Evolutionary conservation across 2,888 invertebrate species (phyloP).

Genomic region (Lasioglossum villosulum): DNA sequence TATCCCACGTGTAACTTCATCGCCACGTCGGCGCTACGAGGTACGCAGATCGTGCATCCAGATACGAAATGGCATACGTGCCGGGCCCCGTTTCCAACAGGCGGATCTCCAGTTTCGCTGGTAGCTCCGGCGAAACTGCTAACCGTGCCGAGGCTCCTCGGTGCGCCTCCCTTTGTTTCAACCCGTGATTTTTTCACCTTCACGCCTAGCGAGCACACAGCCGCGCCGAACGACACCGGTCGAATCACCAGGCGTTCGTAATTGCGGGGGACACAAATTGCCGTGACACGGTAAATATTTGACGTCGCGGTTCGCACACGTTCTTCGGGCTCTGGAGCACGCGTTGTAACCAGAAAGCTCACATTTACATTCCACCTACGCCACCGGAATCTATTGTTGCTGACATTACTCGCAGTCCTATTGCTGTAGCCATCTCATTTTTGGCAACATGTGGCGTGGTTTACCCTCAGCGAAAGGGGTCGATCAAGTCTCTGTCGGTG

Average conservation of each 20-base stretch:
- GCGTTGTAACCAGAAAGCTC: background rate
- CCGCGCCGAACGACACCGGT: background rate
- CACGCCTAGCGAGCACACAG: background rate
- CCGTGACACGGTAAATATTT: background rate
- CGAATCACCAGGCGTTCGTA: background rate
- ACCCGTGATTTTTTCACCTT: background rate
- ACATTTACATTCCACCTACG: background rate
- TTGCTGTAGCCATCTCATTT: background rate
- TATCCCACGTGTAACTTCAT: constrained; percentile 63
- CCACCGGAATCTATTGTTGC: background rate
- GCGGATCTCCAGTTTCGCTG: constrained; percentile 58
- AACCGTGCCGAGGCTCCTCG: constrained; percentile 20
- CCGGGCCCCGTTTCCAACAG: constrained; percentile 50
- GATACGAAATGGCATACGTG: constrained; percentile 64
- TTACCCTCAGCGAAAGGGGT: no score
- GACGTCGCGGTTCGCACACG: background rate
- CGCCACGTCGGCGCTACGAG: constrained; percentile 46
- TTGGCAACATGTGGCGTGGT: background rate
- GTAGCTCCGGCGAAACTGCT: constrained; percentile 17
- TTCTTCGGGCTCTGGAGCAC: background rate
- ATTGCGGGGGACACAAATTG: background rate
- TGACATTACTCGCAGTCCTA: background rate
- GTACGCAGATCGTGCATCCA: constrained; percentile 57
- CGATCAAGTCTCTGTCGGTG: no score
- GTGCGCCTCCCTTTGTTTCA: background rate